A percentile compares a stretch with the other conserved stretches of the same genome.
These are phyloP conservation scores for Pseudanteris insignis DNA, from an alignment of 2,888 invertebrate species.

Conservation along the genomic window DNA sequence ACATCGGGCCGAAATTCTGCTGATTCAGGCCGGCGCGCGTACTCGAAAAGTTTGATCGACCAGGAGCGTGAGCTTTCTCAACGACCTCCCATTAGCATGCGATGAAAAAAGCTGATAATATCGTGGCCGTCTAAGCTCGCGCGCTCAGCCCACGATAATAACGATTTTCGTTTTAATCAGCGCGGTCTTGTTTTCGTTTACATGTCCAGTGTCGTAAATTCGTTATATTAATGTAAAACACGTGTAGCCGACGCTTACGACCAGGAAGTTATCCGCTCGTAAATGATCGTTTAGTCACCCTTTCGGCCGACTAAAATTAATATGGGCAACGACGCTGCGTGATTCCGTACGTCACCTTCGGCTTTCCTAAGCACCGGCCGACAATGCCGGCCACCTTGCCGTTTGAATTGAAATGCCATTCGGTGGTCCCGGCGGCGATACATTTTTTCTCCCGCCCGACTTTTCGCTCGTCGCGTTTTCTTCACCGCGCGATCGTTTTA, in stretches of 20 bases:
- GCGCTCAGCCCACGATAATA: too few relatives aligned
- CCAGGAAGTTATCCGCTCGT: constrained; percentile 34
- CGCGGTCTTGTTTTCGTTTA: neutral
- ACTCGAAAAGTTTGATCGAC: too few relatives aligned
- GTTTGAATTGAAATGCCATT: too few relatives aligned
- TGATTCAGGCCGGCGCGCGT: too few relatives aligned
- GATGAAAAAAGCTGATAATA: too few relatives aligned
- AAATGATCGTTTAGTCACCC: constrained; percentile 35
- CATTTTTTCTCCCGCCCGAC: too few relatives aligned
- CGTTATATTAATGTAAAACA: constrained; percentile 37
- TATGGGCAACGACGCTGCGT: constrained; percentile 44
- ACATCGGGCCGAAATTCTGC: too few relatives aligned
- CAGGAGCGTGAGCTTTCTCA: too few relatives aligned
- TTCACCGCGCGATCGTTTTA: too few relatives aligned
- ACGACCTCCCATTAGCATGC: too few relatives aligned
- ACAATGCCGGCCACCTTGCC: constrained; percentile 26
- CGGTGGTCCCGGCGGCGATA: neutral
- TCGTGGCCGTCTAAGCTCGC: too few relatives aligned
- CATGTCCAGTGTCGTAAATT: constrained; percentile 8
- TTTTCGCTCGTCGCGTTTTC: too few relatives aligned
- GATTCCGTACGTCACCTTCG: constrained; percentile 40
- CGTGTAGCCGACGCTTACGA: constrained; percentile 24
- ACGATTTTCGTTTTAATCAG: neutral
- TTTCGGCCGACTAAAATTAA: constrained; percentile 45
- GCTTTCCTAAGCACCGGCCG: constrained; percentile 47